Percentiles rank a stretch among this genome's conserved stretches.
Evolutionary conservation across 1,140 invertebrate species (phyloP).

Genomic region (Luehdorfia chinensis): DNA sequence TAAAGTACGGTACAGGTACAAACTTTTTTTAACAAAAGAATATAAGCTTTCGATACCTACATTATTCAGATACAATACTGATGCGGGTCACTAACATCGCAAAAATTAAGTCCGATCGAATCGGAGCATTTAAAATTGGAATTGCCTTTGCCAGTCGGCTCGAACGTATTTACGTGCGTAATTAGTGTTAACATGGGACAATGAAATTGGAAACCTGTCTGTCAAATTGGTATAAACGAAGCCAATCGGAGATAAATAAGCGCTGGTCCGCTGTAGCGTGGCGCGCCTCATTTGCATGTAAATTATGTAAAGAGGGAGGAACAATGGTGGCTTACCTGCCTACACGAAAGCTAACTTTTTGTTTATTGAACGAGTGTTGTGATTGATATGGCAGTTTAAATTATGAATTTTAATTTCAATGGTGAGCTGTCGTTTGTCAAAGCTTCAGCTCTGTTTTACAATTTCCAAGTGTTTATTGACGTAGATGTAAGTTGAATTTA

Average conservation of each 20-base stretch:
- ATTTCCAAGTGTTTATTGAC: no score
- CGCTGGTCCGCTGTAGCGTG: slow-evolving; percentile 47
- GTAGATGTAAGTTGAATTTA: no score
- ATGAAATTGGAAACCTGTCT: slow-evolving; percentile 60
- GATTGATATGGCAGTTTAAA: no score
- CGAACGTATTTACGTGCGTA: slow-evolving; percentile 38
- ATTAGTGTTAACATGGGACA: slow-evolving; percentile 45
- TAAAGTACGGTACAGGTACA: no score
- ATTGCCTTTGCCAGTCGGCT: slow-evolving; percentile 15
- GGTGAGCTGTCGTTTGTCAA: no score
- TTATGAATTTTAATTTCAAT: no score
- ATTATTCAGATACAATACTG: no score
- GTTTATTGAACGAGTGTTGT: no score
- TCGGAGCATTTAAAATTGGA: slow-evolving; percentile 15
- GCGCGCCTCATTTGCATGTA: slow-evolving; percentile 67
- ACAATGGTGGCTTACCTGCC: slow-evolving; percentile 52
- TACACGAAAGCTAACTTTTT: slow-evolving; percentile 20
- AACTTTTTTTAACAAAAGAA: no score
- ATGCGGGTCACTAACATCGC: no score
- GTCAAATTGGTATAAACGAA: slow-evolving; percentile 65
- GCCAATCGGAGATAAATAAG: slow-evolving; percentile 73
- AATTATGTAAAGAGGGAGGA: slow-evolving; percentile 38
- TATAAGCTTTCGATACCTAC: no score
- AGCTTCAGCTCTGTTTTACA: no score
- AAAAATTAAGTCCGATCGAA: slow-evolving; percentile 12